A percentile compares a stretch with the other conserved stretches of the same genome.
phyloP scores from a whole-genome alignment of 2,113 vertebrate species.

The Silurus meridionalis region DNA sequence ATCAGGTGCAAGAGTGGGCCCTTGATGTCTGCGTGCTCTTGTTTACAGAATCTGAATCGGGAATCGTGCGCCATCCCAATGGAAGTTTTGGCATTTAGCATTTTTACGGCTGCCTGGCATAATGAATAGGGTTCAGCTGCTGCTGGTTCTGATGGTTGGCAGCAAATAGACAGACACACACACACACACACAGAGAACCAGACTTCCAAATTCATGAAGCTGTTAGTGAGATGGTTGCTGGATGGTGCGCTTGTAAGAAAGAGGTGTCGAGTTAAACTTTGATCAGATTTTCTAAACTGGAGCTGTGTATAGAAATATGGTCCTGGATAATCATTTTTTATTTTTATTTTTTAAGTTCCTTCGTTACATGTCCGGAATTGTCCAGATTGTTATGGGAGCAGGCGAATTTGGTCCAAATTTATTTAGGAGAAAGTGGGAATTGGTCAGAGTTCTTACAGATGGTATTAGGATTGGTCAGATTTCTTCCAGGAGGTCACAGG shows the following conservation, averaged over 20 bases:
- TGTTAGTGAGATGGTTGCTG: constrained; percentile 9
- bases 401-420: too few species aligned
- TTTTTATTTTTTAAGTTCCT: neutral
- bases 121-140: constrained; percentile 31
- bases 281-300: too few species aligned
- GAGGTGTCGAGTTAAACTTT: too few species aligned
- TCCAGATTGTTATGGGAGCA: too few species aligned
- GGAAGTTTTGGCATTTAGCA: constrained; percentile 6
- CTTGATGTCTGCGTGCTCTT: neutral
- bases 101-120: constrained; percentile 13
- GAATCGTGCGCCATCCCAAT: constrained; percentile 8
- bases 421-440: too few species aligned
- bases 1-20: neutral
- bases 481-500: too few species aligned
- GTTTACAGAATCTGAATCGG: constrained; percentile 14
- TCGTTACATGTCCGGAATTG: too few species aligned
- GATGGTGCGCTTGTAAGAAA: neutral
- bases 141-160: constrained; percentile 11
- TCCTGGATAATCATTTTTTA: too few species aligned
- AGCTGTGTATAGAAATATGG: too few species aligned
- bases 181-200: neutral
- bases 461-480: neutral
- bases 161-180: neutral
- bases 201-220: constrained; percentile 14
- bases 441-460: too few species aligned